phyloP scores from a whole-genome alignment of 2,888 invertebrate species.

The Caenorhabditis becei region DNA sequence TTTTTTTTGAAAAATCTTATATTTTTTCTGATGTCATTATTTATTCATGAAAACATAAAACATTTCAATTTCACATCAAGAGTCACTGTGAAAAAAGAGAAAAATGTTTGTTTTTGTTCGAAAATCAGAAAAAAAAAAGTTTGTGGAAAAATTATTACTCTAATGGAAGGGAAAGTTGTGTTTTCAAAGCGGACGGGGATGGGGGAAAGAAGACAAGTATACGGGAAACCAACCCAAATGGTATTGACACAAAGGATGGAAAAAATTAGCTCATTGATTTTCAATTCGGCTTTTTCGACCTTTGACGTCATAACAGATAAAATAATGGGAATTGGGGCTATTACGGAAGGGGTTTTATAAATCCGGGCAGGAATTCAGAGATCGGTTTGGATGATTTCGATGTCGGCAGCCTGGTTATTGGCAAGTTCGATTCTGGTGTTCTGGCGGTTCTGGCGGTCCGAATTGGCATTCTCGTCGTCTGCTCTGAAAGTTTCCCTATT shows the following conservation, averaged over 20 bases:
- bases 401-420: slow-evolving; percentile 42
- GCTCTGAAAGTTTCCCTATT: slow-evolving; percentile 59
- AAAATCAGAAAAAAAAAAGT: too few relatives aligned
- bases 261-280: slow-evolving; percentile 11
- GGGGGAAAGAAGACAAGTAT: slow-evolving; percentile 9
- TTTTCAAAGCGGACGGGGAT: background rate
- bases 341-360: background rate
- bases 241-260: slow-evolving; percentile 36
- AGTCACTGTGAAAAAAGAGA: background rate
- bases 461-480: slow-evolving; percentile 32
- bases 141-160: too few relatives aligned
- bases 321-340: background rate
- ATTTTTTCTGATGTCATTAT: too few relatives aligned
- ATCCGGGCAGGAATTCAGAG: slow-evolving; percentile 12
- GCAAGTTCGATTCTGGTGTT: slow-evolving; percentile 50
- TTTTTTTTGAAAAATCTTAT: too few relatives aligned
- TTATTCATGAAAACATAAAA: slow-evolving; percentile 1
- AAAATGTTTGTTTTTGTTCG: too few relatives aligned
- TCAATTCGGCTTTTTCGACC: background rate
- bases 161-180: background rate
- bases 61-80: background rate
- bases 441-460: slow-evolving; percentile 45
- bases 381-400: slow-evolving; percentile 54
- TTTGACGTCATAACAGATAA: background rate
- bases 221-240: slow-evolving; percentile 20